Percentiles rank a stretch among this genome's conserved stretches.
Conservation (phyloP, 2,888 invertebrate species). For the Calliopum simillimum region DNA sequence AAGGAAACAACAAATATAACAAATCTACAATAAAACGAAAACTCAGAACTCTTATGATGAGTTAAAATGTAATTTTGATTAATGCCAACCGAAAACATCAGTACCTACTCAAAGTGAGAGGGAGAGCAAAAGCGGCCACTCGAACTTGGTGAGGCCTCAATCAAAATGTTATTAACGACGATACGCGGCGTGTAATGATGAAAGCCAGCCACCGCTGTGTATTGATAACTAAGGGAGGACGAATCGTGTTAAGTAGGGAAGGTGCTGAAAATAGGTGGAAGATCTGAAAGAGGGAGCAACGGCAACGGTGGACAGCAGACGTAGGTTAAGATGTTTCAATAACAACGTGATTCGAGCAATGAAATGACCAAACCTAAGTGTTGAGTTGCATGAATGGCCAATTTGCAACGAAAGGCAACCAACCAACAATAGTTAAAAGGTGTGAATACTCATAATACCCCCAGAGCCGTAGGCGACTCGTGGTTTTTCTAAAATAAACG, state of each 20-base stretch:
- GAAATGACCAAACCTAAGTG: slow-evolving; percentile 20
- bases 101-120: slow-evolving; percentile 3
- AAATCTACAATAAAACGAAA: slow-evolving; percentile 6
- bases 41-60: slow-evolving; percentile 5
- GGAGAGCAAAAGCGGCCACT: not conserved
- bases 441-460: too few relatives aligned
- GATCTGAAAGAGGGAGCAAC: not conserved
- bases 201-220: not conserved
- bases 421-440: too few relatives aligned
- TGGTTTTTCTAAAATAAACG: too few relatives aligned
- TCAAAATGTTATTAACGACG: slow-evolving; percentile 46
- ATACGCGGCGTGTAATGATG: slow-evolving; percentile 4
- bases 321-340: not conserved
- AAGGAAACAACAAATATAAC: not conserved
- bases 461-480: too few relatives aligned
- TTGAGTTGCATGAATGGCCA: not conserved
- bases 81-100: slow-evolving; percentile 36
- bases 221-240: not conserved
- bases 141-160: slow-evolving; percentile 33
- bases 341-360: not conserved
- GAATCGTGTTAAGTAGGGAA: not conserved
- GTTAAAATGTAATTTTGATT: slow-evolving; percentile 45
- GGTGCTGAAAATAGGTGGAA: not conserved
- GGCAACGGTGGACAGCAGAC: not conserved
- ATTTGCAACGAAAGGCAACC: too few relatives aligned